A percentile compares a stretch with the other conserved stretches of the same genome.
phyloP scores from a whole-genome alignment of 2,113 vertebrate genomes.

The Parus major region DNA sequence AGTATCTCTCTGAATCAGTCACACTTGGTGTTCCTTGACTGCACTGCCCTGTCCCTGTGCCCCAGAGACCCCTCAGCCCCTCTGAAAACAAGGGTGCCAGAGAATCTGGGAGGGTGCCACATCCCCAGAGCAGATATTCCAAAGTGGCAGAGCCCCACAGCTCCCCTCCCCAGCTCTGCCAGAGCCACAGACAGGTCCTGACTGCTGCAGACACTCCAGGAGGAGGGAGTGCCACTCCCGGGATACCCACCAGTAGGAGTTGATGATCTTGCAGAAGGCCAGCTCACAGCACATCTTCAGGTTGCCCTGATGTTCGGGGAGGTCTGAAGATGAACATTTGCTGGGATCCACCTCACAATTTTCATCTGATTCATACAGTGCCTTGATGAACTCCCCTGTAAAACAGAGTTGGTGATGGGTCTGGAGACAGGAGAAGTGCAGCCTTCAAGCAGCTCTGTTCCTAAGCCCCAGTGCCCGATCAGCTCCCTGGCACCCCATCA shows the following conservation, averaged over 20 bases:
- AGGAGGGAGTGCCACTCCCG: fast-evolving
- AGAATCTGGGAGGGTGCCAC: too few species aligned
- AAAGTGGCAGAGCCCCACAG: background rate
- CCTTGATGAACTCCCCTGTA: conserved; percentile 97
- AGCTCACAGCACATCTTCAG: conserved; percentile 99
- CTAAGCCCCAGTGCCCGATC: background rate
- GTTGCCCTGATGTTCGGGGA: conserved; percentile 95
- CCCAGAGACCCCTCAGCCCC: background rate
- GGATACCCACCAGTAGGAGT: conserved; percentile 92
- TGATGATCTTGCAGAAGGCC: conserved; percentile 99
- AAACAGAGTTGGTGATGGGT: background rate
- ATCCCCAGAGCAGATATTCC: background rate
- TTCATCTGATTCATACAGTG: conserved; percentile 97
- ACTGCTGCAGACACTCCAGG: fast-evolving
- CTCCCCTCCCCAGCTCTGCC: background rate
- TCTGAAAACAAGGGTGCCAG: background rate
- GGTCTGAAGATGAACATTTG: conserved; percentile 90
- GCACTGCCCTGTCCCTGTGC: background rate
- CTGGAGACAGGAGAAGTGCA: background rate
- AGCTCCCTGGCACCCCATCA: background rate
- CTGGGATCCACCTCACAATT: conserved; percentile 97
- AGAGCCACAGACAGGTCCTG: background rate
- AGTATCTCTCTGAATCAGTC: background rate
- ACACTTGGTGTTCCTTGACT: background rate
- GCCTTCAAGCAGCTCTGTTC: background rate